Evolutionary conservation across 2,888 invertebrate species (phyloP).

Genomic region (Tetranychus truncatus): DNA sequence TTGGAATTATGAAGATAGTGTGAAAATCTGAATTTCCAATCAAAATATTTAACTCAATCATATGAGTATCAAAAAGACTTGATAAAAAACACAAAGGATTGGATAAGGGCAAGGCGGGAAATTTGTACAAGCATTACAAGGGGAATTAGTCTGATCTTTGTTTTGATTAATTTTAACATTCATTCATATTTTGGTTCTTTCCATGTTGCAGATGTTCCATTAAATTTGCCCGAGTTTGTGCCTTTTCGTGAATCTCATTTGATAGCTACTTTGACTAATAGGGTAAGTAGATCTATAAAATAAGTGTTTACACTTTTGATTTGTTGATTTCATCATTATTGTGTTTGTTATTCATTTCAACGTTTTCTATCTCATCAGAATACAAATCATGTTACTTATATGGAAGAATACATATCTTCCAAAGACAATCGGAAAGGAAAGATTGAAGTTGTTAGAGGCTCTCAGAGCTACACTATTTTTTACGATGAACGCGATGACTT

Average conservation of each 20-base stretch:
- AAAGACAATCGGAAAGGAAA: neutral
- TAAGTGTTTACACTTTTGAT: neutral
- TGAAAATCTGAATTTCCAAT: too few relatives aligned
- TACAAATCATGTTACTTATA: neutral
- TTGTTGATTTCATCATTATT: neutral
- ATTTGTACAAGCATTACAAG: too few relatives aligned
- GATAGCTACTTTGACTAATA: neutral
- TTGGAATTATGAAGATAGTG: too few relatives aligned
- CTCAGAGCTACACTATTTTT: neutral
- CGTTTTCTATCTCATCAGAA: neutral
- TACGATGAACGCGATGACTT: neutral
- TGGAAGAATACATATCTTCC: neutral
- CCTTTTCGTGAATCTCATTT: neutral
- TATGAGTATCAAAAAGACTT: too few relatives aligned
- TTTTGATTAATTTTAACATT: too few relatives aligned
- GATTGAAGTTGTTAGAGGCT: neutral
- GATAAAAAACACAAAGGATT: too few relatives aligned
- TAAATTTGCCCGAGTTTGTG: neutral
- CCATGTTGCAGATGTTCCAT: neutral
- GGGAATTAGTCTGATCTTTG: too few relatives aligned
- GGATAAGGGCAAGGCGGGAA: too few relatives aligned
- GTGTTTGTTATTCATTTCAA: too few relatives aligned
- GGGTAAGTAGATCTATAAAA: neutral
- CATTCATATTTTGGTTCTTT: neutral
- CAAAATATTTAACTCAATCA: too few relatives aligned